Base-by-base conservation (phyloP, 2,113 vertebrate species). In the Caretta caretta region DNA sequence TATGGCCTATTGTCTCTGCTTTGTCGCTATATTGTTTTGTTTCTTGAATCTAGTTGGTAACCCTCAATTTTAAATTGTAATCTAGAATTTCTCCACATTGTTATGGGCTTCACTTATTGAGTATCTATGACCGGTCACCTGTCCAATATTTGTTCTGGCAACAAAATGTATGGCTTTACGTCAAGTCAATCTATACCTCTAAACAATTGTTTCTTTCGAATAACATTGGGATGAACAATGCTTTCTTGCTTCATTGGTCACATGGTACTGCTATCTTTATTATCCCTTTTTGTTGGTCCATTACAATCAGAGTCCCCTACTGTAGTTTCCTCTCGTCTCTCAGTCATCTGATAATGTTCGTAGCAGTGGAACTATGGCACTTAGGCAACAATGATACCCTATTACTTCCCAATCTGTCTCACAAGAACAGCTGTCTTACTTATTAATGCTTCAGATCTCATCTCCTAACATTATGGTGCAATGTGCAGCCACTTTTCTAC, bases 91-190 rank as follows among this genome's bases (percentile, higher is more conserved):
- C 35, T 29, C 65, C 8, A 22, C 38, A n/a, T 75, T 2, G 2
- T 59, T 53, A 54, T 31, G 48, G 31, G 46, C 35, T 85, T 80
- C 27, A 2, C 5, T 42, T 57, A 31, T 53, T 3, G 13, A 76
- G 19, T 4, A 27, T 1, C 6, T 72, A 1, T 0, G 0, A 57
- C 54, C 0, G 20, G 22, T 20, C 48, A 24, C 69, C 69, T 76
- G 49, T 53, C 82, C 51, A 88, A 25, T 76, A 93, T 84, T 19
- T 90, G 24, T 59, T 0, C 12, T 59, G 83, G 31, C 46, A 90
- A 91, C 50, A 8, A 54, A 81, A 56, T 42, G 8, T 0, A 1
- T 29, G 53, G 35, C 11, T 59, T n/a, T 20, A 54, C 0, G 0
- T 10, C 49, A 25, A 84, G 90, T 50, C 8, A 12, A 92, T 27